A percentile compares a stretch with the other conserved stretches of the same genome.
Evolutionary conservation across 2,888 invertebrate genomes (phyloP).

Genomic region (Acholoe squamosa): DNA sequence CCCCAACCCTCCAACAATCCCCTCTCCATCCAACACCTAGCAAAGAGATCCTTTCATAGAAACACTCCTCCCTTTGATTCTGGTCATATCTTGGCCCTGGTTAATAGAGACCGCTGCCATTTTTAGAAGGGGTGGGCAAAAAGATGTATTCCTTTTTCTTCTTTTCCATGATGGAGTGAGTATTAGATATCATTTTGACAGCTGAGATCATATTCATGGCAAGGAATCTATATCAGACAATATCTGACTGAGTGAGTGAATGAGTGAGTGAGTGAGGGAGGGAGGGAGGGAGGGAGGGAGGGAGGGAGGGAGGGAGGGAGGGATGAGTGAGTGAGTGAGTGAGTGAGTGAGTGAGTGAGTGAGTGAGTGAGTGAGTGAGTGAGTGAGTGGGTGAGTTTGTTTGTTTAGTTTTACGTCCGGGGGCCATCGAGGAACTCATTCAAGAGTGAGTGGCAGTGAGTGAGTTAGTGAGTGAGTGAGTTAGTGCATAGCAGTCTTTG

Average conservation of each 20-base stretch:
- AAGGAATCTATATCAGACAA: background rate
- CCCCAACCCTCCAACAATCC: background rate
- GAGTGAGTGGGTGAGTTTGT: background rate
- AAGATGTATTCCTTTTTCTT: constrained; percentile 5
- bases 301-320: constrained; percentile 26
- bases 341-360: background rate
- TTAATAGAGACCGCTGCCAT: background rate
- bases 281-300: background rate
- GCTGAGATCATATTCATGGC: too few species aligned
- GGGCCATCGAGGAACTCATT: too few species aligned
- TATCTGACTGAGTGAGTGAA: too few species aligned
- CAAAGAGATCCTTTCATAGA: background rate
- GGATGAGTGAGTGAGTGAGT: background rate
- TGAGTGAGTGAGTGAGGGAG: background rate
- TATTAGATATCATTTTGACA: too few species aligned
- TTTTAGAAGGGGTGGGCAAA: background rate
- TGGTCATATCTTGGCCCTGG: constrained; percentile 14
- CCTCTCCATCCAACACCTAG: background rate
- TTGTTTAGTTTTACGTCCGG: too few species aligned
- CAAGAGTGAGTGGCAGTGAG: too few species aligned
- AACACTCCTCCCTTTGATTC: constrained; percentile 18
- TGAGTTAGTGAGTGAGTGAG: too few species aligned
- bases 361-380: background rate
- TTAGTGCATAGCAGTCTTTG: too few species aligned
- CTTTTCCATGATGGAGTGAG: background rate